A percentile compares a stretch with the other conserved stretches of the same genome.
phyloP scores from a whole-genome alignment of 2,888 invertebrate genomes.

The Ophion slaviceki region DNA sequence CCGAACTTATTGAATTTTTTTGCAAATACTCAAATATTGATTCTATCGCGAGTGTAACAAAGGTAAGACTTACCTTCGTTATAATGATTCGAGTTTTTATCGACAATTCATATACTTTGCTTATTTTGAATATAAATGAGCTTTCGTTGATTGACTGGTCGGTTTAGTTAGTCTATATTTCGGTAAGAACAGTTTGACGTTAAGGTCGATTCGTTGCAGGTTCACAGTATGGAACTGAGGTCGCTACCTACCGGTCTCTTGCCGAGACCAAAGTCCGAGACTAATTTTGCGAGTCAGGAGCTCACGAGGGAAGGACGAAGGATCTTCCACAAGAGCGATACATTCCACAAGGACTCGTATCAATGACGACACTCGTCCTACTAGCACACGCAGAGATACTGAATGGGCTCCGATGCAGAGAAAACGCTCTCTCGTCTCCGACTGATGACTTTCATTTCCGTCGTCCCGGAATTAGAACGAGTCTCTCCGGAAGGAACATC shows the following conservation, averaged over 20 bases:
- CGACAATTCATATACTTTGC: no score
- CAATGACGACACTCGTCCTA: constrained; percentile 91
- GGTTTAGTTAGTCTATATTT: no score
- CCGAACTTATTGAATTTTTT: no score
- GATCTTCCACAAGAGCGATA: constrained; percentile 91
- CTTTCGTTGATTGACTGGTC: no score
- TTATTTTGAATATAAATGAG: no score
- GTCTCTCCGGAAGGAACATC: neutral
- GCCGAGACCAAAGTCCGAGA: constrained; percentile 93
- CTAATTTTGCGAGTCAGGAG: constrained; percentile 89
- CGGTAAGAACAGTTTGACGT: constrained; percentile 20
- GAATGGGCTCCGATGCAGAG: constrained; percentile 72
- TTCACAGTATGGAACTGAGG: constrained; percentile 89
- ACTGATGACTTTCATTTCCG: neutral
- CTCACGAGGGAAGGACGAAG: constrained; percentile 84
- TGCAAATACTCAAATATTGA: no score
- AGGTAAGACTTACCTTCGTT: no score
- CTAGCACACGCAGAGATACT: constrained; percentile 85
- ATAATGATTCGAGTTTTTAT: no score
- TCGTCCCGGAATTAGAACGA: neutral
- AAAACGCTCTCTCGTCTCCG: constrained; percentile 23
- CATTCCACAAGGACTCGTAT: constrained; percentile 89
- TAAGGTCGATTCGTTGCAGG: constrained; percentile 82
- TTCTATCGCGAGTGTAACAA: no score
- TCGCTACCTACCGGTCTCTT: constrained; percentile 87